Evolutionary conservation across 1,140 invertebrate genomes (phyloP), one percentile per base, ranked within the genome.

Genomic region (Saxidomus purpurata): DNA sequence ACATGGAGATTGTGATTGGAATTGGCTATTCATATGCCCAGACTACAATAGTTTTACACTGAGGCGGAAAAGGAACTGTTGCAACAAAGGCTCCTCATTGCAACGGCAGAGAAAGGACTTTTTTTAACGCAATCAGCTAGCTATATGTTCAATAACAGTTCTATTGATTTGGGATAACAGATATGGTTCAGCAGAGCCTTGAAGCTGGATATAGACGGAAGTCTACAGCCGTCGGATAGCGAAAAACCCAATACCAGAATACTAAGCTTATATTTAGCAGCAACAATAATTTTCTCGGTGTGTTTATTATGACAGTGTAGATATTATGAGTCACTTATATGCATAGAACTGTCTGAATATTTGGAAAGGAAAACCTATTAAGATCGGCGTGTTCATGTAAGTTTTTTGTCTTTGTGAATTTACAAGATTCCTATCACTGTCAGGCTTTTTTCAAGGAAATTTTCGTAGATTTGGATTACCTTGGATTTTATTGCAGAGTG

Each of bases 241-340:
- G 28, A 63, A 63, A 63, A 63, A 63, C 34, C 67, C 67, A 40
- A 71, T 71, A 71, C 22, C 19, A 28, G 55, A 59, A 22, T 19
- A 28, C 6, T 28, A 28, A 9, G 59, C 59, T n/a, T 63, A 71
- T 71, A 38, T 71, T 34, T 38, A 9, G 8, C 63, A 22, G 25
- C 36, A 25, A 17, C 2, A 38, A 71, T 3, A 40, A 36, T 38
- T 36, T 28, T 71, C 25, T 9, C 36, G 25, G 34, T 71, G 36
- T 71, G 15, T 71, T 71, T 71, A 71, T 71, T 71, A 71, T 71
- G 67, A 71, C 67, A 19, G 67, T 38, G 67, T 71, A 71, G 31
- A 38, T 71, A 71, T 38, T 67, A 17, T 71, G 67, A 71, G 34
- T 71, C 67, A 71, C 36, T 71, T 38, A 38, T 40, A 71, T 71